Evolutionary conservation across 37 sponge, comb jelly and placozoan species (phyloP).

Genomic region (Cladorhizidae sp.): DNA sequence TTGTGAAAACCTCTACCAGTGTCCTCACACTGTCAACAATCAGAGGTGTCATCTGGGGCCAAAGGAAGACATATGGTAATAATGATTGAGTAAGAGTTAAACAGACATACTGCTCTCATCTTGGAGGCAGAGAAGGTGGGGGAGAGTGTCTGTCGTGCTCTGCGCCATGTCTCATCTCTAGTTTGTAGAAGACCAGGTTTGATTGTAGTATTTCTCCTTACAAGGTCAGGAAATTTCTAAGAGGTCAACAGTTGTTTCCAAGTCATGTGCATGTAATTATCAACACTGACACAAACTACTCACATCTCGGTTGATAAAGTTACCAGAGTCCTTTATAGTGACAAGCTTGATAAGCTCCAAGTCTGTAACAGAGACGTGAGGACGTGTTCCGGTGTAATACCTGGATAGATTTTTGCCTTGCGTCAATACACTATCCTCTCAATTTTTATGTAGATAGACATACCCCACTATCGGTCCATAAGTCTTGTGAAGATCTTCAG

Average conservation of each 20-base stretch:
- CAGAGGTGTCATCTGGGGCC: slow-evolving; percentile 62
- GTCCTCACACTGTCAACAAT: slow-evolving; percentile 33
- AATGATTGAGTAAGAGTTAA: not conserved
- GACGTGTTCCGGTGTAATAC: slow-evolving; percentile 10
- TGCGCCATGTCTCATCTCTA: slow-evolving; percentile 54
- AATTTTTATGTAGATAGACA: not conserved
- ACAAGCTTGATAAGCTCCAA: slow-evolving; percentile 21
- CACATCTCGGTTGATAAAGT: slow-evolving; percentile 24
- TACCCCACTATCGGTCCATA: slow-evolving; percentile 45
- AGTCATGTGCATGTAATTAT: not conserved
- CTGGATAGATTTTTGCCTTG: not conserved
- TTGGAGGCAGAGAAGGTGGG: slow-evolving; percentile 64
- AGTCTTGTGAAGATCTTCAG: not conserved
- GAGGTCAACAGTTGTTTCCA: not conserved
- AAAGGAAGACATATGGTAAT: not conserved
- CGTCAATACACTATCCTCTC: not conserved
- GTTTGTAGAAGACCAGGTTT: slow-evolving; percentile 35
- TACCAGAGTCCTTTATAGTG: slow-evolving; percentile 28
- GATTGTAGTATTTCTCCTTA: not conserved
- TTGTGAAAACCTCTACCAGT: slow-evolving; percentile 23
- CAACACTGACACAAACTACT: not conserved
- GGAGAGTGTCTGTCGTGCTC: slow-evolving; percentile 39
- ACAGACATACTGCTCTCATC: slow-evolving; percentile 50
- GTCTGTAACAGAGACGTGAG: slow-evolving; percentile 5
- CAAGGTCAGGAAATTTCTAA: slow-evolving; percentile 6